Conservation (phyloP, 1,140 invertebrate species). For the Wasmannia auropunctata region DNA sequence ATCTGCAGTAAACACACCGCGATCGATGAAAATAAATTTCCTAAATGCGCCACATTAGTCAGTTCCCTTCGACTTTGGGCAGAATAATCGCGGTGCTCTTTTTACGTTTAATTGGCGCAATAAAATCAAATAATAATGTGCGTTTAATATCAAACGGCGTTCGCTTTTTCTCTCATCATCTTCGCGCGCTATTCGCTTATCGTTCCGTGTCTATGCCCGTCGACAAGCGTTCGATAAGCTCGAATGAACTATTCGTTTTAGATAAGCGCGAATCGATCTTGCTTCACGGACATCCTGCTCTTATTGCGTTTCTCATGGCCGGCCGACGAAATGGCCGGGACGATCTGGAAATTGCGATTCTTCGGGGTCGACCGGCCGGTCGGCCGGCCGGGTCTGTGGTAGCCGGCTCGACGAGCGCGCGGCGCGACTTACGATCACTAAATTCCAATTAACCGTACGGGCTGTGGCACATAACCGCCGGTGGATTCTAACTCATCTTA, state of each 20-base stretch:
- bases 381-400: background rate
- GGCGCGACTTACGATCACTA: constrained; percentile 75
- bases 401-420: constrained; percentile 33
- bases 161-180: background rate
- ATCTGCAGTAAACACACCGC: background rate
- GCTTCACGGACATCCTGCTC: background rate
- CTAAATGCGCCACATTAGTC: background rate
- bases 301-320: constrained; percentile 19
- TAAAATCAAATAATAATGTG: background rate
- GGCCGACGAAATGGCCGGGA: background rate
- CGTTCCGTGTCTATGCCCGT: background rate
- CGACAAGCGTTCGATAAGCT: background rate
- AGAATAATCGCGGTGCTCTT: background rate
- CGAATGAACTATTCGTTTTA: background rate
- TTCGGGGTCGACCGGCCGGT: constrained; percentile 47
- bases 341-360: constrained; percentile 69
- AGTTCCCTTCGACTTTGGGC: background rate
- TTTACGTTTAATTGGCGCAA: background rate
- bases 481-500: constrained; percentile 75
- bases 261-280: background rate
- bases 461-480: constrained; percentile 63
- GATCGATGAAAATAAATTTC: background rate
- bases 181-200: background rate
- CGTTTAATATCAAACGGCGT: background rate
- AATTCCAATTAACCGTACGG: constrained; percentile 76